phyloP scores from a whole-genome alignment of 2,888 invertebrate genomes.

The Papilio protenor region DNA sequence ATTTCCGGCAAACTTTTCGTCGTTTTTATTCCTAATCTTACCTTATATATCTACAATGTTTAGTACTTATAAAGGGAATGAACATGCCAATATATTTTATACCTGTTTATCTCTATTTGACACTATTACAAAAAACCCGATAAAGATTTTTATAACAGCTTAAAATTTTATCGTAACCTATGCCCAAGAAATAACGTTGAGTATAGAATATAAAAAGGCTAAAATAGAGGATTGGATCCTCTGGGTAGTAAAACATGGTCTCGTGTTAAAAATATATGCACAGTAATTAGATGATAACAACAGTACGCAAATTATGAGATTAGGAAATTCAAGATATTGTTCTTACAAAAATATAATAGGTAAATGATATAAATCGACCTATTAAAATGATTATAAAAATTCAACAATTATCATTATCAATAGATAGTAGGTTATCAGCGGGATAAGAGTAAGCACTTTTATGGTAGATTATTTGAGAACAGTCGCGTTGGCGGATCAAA shows the following conservation, averaged over 20 bases:
- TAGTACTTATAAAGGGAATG: neutral
- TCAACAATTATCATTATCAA: slow-evolving; percentile 65
- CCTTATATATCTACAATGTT: neutral
- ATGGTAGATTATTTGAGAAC: slow-evolving; percentile 59
- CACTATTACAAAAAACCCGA: neutral
- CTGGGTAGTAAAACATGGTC: neutral
- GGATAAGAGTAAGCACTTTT: slow-evolving; percentile 68
- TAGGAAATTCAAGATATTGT: neutral
- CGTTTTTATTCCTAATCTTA: neutral
- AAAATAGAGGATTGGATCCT: neutral
- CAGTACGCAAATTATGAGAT: neutral
- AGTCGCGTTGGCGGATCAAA: slow-evolving; percentile 69
- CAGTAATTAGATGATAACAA: neutral
- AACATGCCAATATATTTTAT: neutral
- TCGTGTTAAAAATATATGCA: neutral
- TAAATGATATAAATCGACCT: slow-evolving; percentile 56
- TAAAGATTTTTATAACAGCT: neutral
- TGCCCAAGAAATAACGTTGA: neutral
- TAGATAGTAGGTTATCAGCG: slow-evolving; percentile 66
- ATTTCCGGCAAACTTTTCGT: neutral
- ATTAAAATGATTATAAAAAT: slow-evolving; percentile 61
- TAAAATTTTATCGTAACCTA: neutral
- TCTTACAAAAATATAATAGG: slow-evolving; percentile 23
- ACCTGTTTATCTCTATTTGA: neutral
- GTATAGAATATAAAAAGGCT: neutral